A percentile compares a stretch with the other conserved stretches of the same genome.
Evolutionary conservation across 2,888 invertebrate species (phyloP).

Genomic region (Cheiracanthium punctorium): DNA sequence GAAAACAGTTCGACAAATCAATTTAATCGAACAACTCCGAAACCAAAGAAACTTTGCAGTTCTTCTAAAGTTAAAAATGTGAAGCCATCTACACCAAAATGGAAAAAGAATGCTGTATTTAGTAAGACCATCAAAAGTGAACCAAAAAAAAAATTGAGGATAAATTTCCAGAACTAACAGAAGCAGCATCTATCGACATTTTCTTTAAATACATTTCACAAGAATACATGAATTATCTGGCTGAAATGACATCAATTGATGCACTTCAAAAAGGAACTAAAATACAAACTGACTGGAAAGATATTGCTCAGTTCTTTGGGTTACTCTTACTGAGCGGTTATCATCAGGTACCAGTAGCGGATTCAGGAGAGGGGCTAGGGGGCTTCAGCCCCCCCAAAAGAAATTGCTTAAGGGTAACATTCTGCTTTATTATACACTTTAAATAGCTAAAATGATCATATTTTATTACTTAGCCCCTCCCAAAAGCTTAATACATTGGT

Average conservation of each 20-base stretch:
- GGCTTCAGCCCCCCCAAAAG: too few relatives aligned
- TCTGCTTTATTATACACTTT: too few relatives aligned
- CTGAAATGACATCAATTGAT: background rate
- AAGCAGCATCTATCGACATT: background rate
- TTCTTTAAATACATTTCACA: background rate
- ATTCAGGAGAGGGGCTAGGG: too few relatives aligned
- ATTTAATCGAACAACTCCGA: too few relatives aligned
- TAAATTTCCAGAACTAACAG: background rate
- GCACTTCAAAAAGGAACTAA: background rate
- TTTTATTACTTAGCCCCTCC: too few relatives aligned
- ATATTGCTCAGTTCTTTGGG: background rate
- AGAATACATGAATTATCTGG: background rate
- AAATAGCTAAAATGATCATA: too few relatives aligned
- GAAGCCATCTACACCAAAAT: background rate
- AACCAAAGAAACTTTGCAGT: background rate
- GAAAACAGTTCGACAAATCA: too few relatives aligned
- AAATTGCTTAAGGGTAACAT: too few relatives aligned
- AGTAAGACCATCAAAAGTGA: background rate
- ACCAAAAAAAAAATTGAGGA: background rate
- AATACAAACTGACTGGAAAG: background rate
- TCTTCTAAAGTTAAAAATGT: background rate
- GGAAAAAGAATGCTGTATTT: background rate
- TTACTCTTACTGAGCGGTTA: background rate
- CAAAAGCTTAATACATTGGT: too few relatives aligned
- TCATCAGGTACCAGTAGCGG: too few relatives aligned